These are phyloP conservation scores for Phalacrocorax brasilianus DNA, from an alignment of 2,113 vertebrate genomes.

Conservation along the genomic window DNA sequence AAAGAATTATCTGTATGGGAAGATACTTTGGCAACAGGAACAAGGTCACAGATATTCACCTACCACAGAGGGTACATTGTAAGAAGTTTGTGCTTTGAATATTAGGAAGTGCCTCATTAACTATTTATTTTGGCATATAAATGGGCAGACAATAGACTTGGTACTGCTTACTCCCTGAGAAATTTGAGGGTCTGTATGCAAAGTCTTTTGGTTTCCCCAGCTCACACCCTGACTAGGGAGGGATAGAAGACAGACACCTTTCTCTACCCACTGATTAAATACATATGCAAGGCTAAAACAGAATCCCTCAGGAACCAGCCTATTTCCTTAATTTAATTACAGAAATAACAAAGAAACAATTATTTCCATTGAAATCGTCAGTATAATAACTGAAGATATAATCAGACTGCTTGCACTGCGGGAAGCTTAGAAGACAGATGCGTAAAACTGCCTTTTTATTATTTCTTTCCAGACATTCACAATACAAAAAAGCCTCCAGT, in stretches of 20 bases:
- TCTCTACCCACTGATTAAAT: background rate
- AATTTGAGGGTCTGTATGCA: background rate
- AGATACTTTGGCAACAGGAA: background rate
- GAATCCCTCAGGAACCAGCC: background rate
- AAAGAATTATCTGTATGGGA: background rate
- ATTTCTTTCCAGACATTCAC: background rate
- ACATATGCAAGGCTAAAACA: background rate
- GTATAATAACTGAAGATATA: background rate
- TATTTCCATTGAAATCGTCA: background rate
- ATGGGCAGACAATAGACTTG: background rate
- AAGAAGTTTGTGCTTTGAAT: background rate
- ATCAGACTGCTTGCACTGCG: background rate
- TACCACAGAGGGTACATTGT: background rate
- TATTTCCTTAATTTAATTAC: background rate
- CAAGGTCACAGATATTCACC: background rate
- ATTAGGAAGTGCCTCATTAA: background rate
- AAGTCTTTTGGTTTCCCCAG: background rate
- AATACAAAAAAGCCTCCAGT: background rate
- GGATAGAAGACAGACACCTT: background rate
- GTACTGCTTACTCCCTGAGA: background rate
- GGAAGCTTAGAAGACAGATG: background rate
- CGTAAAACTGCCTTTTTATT: background rate
- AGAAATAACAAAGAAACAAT: background rate
- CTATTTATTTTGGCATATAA: background rate
- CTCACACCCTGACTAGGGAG: background rate